Evolutionary conservation across 1,140 invertebrate genomes (phyloP).

Genomic region (Tetranychus urticae): DNA sequence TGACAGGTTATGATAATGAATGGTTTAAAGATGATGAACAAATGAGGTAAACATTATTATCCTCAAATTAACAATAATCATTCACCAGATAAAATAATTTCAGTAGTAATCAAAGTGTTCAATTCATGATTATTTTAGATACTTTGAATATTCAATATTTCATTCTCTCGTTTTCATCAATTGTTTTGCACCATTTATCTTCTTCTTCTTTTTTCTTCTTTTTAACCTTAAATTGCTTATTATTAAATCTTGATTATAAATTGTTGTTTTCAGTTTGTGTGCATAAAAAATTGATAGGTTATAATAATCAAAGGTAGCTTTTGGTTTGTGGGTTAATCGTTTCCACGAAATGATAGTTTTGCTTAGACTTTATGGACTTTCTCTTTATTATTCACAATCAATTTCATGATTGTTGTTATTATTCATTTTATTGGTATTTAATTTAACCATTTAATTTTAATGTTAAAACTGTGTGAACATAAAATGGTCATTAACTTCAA

Average conservation of each 20-base stretch:
- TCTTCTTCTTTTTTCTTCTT: too few species aligned
- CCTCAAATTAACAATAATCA: not conserved
- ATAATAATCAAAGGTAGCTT: too few species aligned
- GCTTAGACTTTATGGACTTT: not conserved
- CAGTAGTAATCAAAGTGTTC: not conserved
- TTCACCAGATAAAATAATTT: constrained; percentile 3
- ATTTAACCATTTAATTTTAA: too few species aligned
- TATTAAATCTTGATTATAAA: too few species aligned
- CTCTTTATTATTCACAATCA: not conserved
- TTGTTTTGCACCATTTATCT: too few species aligned
- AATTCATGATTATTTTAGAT: not conserved
- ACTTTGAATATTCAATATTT: not conserved
- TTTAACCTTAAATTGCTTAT: too few species aligned
- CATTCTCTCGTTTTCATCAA: not conserved
- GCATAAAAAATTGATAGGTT: too few species aligned
- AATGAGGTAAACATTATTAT: constrained; percentile 12
- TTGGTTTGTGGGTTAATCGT: too few species aligned
- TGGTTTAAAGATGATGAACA: constrained; percentile 66
- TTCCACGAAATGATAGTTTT: not conserved
- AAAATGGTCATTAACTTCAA: too few species aligned
- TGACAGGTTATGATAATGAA: constrained; percentile 65
- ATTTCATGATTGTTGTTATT: not conserved
- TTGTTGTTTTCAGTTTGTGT: too few species aligned
- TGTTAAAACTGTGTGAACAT: too few species aligned
- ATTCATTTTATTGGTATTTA: too few species aligned